Percentiles rank a stretch among this genome's conserved stretches.
phyloP scores from a whole-genome alignment of 2,888 invertebrate species.

The Augochlorella aurata region DNA sequence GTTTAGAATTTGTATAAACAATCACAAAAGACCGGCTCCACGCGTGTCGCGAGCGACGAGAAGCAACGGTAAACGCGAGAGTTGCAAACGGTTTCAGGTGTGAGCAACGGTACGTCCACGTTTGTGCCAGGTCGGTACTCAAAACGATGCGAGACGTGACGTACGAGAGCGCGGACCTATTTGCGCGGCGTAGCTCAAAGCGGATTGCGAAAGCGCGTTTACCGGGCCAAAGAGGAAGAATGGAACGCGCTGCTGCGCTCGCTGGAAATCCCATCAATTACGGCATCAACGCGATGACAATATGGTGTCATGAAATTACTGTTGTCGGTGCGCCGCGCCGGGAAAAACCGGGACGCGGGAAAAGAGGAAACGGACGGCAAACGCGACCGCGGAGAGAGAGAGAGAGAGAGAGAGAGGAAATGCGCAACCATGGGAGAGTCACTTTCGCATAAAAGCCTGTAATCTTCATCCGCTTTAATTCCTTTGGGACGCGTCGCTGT shows the following conservation, averaged over 20 bases:
- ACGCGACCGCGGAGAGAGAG: background rate
- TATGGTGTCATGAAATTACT: conserved; percentile 23
- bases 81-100: background rate
- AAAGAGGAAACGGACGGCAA: background rate
- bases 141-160: background rate
- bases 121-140: background rate
- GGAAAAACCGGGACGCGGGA: no score
- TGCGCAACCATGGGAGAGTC: background rate
- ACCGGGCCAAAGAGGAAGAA: conserved; percentile 1
- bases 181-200: conserved; percentile 6
- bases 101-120: background rate
- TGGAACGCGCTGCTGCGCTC: background rate
- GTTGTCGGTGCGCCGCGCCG: background rate
- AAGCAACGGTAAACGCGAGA: background rate
- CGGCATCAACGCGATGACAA: conserved; percentile 20
- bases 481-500: background rate
- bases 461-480: conserved; percentile 22
- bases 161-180: conserved; percentile 2
- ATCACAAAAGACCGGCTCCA: background rate
- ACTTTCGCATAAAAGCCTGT: conserved; percentile 10
- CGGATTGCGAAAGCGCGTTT: background rate
- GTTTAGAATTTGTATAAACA: background rate
- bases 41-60: background rate
- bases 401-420: background rate
- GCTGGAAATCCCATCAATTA: conserved; percentile 26